A percentile compares a stretch with the other conserved stretches of the same genome.
Conservation (phyloP, 2,888 invertebrate species). For the Microplitis deprimator region DNA sequence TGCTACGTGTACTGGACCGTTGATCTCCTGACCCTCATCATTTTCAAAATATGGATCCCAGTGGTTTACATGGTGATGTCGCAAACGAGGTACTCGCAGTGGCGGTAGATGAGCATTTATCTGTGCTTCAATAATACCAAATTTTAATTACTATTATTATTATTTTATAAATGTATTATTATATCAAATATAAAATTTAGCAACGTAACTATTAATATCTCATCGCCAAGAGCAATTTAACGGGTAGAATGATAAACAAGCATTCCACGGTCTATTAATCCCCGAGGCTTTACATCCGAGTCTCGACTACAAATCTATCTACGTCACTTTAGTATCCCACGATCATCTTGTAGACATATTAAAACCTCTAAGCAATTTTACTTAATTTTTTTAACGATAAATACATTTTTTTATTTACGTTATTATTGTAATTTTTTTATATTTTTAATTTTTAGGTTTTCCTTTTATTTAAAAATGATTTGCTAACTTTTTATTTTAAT, state of each 20-base stretch:
- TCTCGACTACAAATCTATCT: conserved; percentile 43
- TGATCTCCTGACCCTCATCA: conserved; percentile 72
- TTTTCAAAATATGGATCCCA: conserved; percentile 83
- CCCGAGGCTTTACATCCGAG: conserved; percentile 36
- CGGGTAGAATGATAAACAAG: conserved; percentile 43
- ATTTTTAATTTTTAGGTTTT: too few species aligned
- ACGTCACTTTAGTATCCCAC: conserved; percentile 29
- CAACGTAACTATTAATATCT: conserved; percentile 31
- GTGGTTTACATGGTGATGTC: conserved; percentile 80
- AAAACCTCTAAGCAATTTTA: too few species aligned
- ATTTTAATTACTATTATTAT: too few species aligned
- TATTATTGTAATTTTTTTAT: too few species aligned
- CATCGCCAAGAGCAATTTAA: conserved; percentile 28
- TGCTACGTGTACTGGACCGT: conserved; percentile 74
- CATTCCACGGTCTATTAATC: conserved; percentile 46
- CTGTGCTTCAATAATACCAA: conserved; percentile 48
- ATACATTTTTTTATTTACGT: too few species aligned
- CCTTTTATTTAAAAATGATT: too few species aligned
- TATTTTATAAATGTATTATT: conserved; percentile 19
- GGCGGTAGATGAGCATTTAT: conserved; percentile 58
- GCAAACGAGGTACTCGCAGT: conserved; percentile 71
- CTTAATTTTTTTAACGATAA: too few species aligned
- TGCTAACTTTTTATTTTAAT: too few species aligned
- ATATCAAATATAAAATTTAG: neutral
- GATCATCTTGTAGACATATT: conserved; percentile 43